phyloP scores from a whole-genome alignment of 1,140 invertebrate species.

The Drosophila hydei region DNA sequence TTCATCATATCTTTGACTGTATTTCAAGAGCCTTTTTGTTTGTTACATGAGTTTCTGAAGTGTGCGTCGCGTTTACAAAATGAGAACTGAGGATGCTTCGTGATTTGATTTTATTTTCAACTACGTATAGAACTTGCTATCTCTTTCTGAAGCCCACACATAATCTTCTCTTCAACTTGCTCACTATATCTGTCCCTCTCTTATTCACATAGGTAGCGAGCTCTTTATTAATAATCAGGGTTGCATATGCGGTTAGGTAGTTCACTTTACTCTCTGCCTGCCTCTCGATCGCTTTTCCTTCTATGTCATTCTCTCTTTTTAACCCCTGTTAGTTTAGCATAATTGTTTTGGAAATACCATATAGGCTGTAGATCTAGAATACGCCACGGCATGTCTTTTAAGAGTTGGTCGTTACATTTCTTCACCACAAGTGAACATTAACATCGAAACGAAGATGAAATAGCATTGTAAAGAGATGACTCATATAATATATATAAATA shows the following conservation, averaged over 20 bases:
- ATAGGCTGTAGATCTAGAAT: constrained; percentile 54
- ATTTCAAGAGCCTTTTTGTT: constrained; percentile 16
- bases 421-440: too few relatives aligned
- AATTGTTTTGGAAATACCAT: constrained; percentile 50
- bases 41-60: constrained; percentile 53
- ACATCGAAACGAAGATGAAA: too few relatives aligned
- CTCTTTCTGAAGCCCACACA: constrained; percentile 16
- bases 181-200: constrained; percentile 12
- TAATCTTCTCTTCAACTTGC: not conserved
- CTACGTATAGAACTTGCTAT: constrained; percentile 11
- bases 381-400: constrained; percentile 4
- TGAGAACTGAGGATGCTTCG: constrained; percentile 51
- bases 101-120: constrained; percentile 52
- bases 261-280: not conserved
- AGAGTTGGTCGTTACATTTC: too few relatives aligned
- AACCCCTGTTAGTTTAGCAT: constrained; percentile 27
- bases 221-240: constrained; percentile 20
- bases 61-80: constrained; percentile 57
- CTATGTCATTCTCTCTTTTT: constrained; percentile 1
- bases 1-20: constrained; percentile 15
- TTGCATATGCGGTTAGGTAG: constrained; percentile 27
- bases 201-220: constrained; percentile 15
- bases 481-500: too few relatives aligned
- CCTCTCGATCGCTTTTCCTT: constrained; percentile 14
- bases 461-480: too few relatives aligned